These are phyloP conservation scores for Lycorma delicatula DNA, from an alignment of 1,140 invertebrate species.

Conservation along the genomic window DNA sequence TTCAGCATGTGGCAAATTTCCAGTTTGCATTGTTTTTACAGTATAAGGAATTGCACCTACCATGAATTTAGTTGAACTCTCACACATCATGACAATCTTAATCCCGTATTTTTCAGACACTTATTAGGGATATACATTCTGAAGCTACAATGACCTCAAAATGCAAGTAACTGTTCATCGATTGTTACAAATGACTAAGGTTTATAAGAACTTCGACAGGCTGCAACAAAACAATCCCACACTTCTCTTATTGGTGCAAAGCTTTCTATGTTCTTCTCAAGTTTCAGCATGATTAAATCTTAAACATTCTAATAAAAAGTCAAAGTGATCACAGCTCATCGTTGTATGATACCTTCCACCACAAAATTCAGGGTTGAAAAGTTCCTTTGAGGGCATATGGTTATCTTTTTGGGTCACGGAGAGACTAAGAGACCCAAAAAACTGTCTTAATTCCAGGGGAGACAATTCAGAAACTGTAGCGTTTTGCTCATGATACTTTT, in stretches of 20 bases:
- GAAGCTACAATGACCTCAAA: slow-evolving; percentile 35
- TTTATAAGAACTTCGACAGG: slow-evolving; percentile 11
- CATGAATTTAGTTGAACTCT: slow-evolving; percentile 33
- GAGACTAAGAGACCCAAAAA: slow-evolving; percentile 24
- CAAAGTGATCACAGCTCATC: slow-evolving; percentile 32
- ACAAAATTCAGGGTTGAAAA: slow-evolving; percentile 24
- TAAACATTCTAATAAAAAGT: slow-evolving; percentile 31
- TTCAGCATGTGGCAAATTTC: slow-evolving; percentile 12
- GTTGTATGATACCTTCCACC: slow-evolving; percentile 24
- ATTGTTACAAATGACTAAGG: slow-evolving; percentile 26
- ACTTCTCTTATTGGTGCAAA: slow-evolving; percentile 35
- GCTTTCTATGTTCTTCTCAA: slow-evolving; percentile 26
- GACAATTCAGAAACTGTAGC: neutral
- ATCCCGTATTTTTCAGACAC: slow-evolving; percentile 35
- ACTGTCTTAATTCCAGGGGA: slow-evolving; percentile 7
- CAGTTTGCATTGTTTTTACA: slow-evolving; percentile 27
- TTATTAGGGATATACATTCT: slow-evolving; percentile 36
- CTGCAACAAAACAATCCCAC: slow-evolving; percentile 28
- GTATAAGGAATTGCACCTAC: slow-evolving; percentile 34
- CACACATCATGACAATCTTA: slow-evolving; percentile 35
- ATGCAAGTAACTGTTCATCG: slow-evolving; percentile 36
- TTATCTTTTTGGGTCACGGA: slow-evolving; percentile 26
- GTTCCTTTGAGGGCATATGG: slow-evolving; percentile 23
- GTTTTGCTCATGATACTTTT: neutral
- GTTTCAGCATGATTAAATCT: slow-evolving; percentile 33